A percentile compares a stretch with the other conserved stretches of the same genome.
phyloP scores from a whole-genome alignment of 2,113 vertebrate genomes.

The Leptobrachium ailaonicum region DNA sequence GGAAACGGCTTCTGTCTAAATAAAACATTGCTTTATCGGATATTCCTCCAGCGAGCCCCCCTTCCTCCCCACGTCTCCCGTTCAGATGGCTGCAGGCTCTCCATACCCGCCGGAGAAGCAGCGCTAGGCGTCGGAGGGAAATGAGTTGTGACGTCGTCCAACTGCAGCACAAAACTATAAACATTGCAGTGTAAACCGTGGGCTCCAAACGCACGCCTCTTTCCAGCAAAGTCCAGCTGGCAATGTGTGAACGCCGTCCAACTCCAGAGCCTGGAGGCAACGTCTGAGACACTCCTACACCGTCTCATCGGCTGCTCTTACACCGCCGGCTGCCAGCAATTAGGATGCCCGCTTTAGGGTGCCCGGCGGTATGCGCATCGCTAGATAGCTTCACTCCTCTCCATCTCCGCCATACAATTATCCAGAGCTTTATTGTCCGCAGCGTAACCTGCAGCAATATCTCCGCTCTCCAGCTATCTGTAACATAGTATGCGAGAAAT shows the following conservation, averaged over 20 bases:
- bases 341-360: neutral
- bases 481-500: too few species aligned
- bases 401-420: too few species aligned
- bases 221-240: constrained; percentile 5
- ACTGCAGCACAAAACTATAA: constrained; percentile 47
- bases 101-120: constrained; percentile 5
- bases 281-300: accelerated
- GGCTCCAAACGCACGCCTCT: neutral
- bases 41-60: neutral
- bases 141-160: constrained; percentile 48
- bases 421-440: too few species aligned
- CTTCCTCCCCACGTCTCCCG: too few species aligned
- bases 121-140: constrained; percentile 33
- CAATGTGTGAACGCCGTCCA: neutral
- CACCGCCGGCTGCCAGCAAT: neutral
- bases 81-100: constrained; percentile 35
- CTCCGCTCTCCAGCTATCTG: too few species aligned
- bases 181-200: constrained; percentile 26
- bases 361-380: too few species aligned
- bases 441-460: too few species aligned
- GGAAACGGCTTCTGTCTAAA: neutral
- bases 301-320: neutral
- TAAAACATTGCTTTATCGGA: neutral
- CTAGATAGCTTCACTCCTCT: too few species aligned
- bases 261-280: neutral